phyloP scores from a whole-genome alignment of 92 coral and sea anemone species.

The Zoanthus solanderi region DNA sequence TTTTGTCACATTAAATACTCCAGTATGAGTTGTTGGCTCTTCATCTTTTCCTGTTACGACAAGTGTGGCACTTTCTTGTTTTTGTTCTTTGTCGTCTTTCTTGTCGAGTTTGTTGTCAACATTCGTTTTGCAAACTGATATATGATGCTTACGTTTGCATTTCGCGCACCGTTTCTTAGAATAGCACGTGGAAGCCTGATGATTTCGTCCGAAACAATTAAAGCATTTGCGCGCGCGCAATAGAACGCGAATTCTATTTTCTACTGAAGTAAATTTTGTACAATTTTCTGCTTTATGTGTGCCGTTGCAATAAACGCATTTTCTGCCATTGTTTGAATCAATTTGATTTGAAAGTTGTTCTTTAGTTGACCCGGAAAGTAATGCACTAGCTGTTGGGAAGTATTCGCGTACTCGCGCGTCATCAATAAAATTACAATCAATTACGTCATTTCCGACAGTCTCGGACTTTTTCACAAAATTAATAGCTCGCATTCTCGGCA shows the following conservation, averaged over 20 bases:
- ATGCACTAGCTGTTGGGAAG: not conserved
- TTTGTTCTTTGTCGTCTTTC: too few species aligned
- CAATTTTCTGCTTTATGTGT: not conserved
- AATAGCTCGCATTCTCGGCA: too few species aligned
- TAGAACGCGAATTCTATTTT: not conserved
- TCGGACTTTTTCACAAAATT: too few species aligned
- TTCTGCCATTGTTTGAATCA: not conserved
- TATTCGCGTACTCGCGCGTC: too few species aligned
- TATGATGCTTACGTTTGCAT: constrained; percentile 30
- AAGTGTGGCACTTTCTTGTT: too few species aligned
- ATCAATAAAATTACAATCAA: too few species aligned
- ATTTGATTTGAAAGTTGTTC: not conserved
- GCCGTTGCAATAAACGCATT: not conserved
- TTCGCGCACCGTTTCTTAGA: not conserved
- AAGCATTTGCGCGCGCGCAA: not conserved
- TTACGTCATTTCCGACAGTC: too few species aligned
- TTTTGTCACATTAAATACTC: constrained; percentile 23
- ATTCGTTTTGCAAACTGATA: not conserved
- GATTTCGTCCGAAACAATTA: not conserved
- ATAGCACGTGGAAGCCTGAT: constrained; percentile 11
- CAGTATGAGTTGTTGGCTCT: constrained; percentile 7
- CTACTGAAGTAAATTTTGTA: not conserved
- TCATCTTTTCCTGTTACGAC: too few species aligned
- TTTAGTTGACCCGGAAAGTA: not conserved
- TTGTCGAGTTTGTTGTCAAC: too few species aligned